Percentiles rank a stretch among this genome's conserved stretches.
These are phyloP conservation scores for Pagetopsis macropterus DNA, from an alignment of 2,797 vertebrate species.

Conservation along the genomic window DNA sequence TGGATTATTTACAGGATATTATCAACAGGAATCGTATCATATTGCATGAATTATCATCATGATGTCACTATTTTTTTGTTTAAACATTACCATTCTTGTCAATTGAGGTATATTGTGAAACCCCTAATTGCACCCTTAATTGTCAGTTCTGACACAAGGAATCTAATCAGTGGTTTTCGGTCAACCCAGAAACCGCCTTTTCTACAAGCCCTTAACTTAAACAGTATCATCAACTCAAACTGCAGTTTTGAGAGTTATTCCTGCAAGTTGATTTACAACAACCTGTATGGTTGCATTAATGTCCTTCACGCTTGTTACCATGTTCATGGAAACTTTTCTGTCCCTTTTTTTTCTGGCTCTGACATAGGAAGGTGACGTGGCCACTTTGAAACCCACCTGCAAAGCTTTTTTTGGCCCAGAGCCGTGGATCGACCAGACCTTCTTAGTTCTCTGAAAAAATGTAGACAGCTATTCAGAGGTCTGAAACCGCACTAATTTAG, in stretches of 20 bases:
- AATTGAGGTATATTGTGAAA: too few relatives aligned
- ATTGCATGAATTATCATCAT: too few relatives aligned
- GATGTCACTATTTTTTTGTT: too few relatives aligned
- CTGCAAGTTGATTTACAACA: not conserved
- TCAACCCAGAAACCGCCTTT: not conserved
- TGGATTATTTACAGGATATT: too few relatives aligned
- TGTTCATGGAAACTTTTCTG: not conserved
- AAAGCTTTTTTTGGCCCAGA: conserved; percentile 12
- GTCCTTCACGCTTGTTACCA: not conserved
- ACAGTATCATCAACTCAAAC: not conserved
- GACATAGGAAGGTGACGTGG: not conserved
- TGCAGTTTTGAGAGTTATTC: not conserved
- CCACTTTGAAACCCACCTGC: not conserved
- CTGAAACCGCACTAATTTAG: not conserved
- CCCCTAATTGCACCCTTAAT: not conserved
- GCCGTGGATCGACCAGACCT: not conserved
- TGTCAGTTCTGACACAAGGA: not conserved
- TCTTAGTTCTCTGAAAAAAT: not conserved
- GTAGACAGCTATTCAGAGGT: not conserved
- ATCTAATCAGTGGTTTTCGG: not conserved
- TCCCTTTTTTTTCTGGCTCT: not conserved
- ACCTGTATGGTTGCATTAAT: not conserved
- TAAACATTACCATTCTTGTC: too few relatives aligned
- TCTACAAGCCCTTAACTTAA: not conserved
- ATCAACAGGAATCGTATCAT: too few relatives aligned